Percentiles rank a stretch among this genome's conserved stretches.
phyloP scores from a whole-genome alignment of 2,113 vertebrate species.

The Nansenia antarctica region DNA sequence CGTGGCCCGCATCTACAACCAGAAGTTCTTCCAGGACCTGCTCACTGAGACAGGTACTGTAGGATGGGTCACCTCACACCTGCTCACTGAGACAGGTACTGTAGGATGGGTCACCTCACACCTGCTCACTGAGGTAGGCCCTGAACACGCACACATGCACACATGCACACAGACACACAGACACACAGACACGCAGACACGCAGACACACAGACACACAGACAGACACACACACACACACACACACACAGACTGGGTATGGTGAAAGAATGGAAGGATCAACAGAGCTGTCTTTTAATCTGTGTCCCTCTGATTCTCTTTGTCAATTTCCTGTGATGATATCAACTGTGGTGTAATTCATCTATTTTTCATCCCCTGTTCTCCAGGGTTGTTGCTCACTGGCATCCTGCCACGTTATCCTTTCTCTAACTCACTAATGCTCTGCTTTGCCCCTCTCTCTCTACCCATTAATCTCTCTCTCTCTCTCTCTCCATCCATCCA shows the following conservation, averaged over 20 bases:
- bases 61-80: no score
- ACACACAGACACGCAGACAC: no score
- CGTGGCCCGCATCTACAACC: slow-evolving; percentile 94
- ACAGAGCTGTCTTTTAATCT: slow-evolving; percentile 6
- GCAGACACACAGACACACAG: no score
- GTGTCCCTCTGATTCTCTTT: neutral
- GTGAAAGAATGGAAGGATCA: neutral
- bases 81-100: slow-evolving; percentile 86
- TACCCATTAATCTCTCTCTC: neutral
- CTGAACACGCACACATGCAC: no score
- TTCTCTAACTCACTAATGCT: neutral
- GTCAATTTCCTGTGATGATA: slow-evolving; percentile 36
- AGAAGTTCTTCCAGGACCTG: slow-evolving; percentile 92
- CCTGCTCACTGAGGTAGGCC: slow-evolving; percentile 86
- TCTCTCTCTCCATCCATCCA: slow-evolving; percentile 18
- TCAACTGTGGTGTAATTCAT: neutral
- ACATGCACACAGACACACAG: no score
- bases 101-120: no score
- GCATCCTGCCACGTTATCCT: neutral
- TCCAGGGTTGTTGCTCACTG: neutral
- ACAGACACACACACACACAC: no score
- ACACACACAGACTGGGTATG: neutral
- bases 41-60: slow-evolving; percentile 85
- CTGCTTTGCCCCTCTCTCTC: no score
- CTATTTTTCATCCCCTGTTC: neutral